These are phyloP conservation scores for Antrozous pallidus DNA, from an alignment of 2,797 vertebrate species.

Conservation along the genomic window DNA sequence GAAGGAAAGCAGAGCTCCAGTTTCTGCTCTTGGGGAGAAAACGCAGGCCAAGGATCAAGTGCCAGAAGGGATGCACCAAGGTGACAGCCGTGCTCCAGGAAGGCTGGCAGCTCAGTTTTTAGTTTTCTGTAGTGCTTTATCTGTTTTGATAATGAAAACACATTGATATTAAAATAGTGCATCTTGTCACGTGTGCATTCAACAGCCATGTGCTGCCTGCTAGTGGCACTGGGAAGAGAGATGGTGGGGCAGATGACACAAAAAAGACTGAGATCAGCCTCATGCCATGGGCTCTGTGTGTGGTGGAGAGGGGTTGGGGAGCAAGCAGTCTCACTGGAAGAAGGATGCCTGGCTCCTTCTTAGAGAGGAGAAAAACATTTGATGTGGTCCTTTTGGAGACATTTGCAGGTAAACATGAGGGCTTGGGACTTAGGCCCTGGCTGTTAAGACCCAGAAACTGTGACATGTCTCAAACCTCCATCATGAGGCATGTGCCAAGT, in stretches of 20 bases:
- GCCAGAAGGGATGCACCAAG: no score
- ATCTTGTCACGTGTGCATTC: neutral
- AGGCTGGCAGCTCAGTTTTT: neutral
- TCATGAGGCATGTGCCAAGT: neutral
- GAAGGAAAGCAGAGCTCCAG: neutral
- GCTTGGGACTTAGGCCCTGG: rapidly evolving
- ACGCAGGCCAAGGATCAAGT: rapidly evolving
- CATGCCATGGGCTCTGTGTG: rapidly evolving
- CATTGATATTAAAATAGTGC: neutral
- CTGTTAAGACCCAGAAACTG: neutral
- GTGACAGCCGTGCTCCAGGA: neutral
- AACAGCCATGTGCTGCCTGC: neutral
- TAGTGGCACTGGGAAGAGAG: neutral
- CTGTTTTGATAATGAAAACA: neutral
- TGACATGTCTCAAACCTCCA: neutral
- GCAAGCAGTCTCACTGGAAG: neutral
- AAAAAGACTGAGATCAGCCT: neutral
- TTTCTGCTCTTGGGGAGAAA: neutral
- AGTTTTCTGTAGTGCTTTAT: neutral
- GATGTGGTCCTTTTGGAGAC: neutral
- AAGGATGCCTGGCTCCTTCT: neutral
- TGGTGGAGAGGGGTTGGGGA: rapidly evolving
- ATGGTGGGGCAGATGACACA: neutral
- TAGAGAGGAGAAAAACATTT: neutral
- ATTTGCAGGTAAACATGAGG: neutral